These are phyloP conservation scores for Paramormyrops kingsleyae DNA, from an alignment of 2,113 vertebrate species.

Conservation along the genomic window DNA sequence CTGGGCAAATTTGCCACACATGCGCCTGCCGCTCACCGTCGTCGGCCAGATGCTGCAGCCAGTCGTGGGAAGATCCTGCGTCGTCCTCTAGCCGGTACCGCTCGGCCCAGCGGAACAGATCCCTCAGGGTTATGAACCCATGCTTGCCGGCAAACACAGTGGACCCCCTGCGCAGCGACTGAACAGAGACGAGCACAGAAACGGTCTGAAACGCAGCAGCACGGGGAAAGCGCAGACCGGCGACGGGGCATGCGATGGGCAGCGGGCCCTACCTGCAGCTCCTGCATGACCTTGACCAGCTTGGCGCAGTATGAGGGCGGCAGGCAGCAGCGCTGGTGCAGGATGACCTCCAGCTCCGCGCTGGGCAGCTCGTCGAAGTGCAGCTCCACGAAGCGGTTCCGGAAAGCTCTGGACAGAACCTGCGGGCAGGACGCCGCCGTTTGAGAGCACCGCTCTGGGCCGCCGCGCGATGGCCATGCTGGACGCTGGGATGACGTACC, in stretches of 20 bases:
- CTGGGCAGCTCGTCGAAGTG: conserved; percentile 93
- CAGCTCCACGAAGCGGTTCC: conserved; percentile 93
- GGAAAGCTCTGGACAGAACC: conserved; percentile 92
- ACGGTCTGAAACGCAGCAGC: background rate
- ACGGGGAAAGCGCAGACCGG: background rate
- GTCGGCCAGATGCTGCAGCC: conserved; percentile 92
- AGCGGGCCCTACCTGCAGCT: conserved; percentile 75
- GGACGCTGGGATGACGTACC: conserved; percentile 51
- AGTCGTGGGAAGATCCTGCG: conserved; percentile 71
- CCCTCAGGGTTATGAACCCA: conserved; percentile 89
- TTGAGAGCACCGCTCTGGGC: background rate
- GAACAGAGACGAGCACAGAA: conserved; percentile 10
- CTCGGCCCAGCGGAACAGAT: conserved; percentile 95
- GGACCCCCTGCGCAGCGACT: conserved; percentile 86
- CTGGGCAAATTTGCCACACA: background rate
- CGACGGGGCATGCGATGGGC: background rate
- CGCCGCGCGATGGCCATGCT: background rate
- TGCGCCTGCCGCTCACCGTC: conserved; percentile 65
- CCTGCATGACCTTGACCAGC: conserved; percentile 89
- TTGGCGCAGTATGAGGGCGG: conserved; percentile 89
- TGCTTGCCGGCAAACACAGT: conserved; percentile 96
- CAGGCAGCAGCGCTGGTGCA: conserved; percentile 83
- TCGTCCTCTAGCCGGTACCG: conserved; percentile 82
- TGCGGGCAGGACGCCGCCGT: conserved; percentile 34
- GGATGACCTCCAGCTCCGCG: conserved; percentile 81